phyloP scores from a whole-genome alignment of 92 coral and sea anemone species.

The Parazoanthus swiftii region DNA sequence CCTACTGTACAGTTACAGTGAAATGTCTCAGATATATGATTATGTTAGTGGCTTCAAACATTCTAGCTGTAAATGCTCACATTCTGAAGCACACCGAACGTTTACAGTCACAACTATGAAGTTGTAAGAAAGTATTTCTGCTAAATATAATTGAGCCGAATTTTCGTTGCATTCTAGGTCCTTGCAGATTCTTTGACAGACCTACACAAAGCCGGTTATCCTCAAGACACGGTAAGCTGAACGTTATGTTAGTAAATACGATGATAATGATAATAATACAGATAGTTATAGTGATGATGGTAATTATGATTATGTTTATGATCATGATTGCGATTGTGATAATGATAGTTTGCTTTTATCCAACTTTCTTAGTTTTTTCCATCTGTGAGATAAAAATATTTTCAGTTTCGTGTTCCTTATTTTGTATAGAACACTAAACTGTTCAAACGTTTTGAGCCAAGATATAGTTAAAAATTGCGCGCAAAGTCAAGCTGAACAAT shows the following conservation, averaged over 20 bases:
- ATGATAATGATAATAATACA: background rate
- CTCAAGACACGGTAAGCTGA: constrained; percentile 70
- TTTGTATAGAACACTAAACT: too few species aligned
- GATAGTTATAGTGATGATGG: too few species aligned
- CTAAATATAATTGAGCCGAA: background rate
- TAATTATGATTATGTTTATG: too few species aligned
- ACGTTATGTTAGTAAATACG: background rate
- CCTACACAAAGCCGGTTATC: constrained; percentile 91
- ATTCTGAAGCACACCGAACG: background rate
- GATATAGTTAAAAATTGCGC: too few species aligned
- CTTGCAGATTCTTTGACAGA: constrained; percentile 92
- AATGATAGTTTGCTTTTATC: too few species aligned
- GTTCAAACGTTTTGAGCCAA: too few species aligned
- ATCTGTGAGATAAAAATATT: too few species aligned
- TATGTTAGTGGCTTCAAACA: background rate
- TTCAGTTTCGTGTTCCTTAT: too few species aligned
- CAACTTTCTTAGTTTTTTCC: too few species aligned
- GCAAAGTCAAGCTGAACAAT: background rate
- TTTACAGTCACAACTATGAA: too few species aligned
- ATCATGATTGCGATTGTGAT: background rate
- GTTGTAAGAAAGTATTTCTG: background rate
- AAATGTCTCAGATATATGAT: background rate
- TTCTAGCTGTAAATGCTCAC: background rate
- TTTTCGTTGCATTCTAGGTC: constrained; percentile 51
- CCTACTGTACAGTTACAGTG: too few species aligned